Percentiles rank a stretch among this genome's conserved stretches.
Evolutionary conservation across 1,140 invertebrate species (phyloP).

Genomic region (Xylocopa sonorina): DNA sequence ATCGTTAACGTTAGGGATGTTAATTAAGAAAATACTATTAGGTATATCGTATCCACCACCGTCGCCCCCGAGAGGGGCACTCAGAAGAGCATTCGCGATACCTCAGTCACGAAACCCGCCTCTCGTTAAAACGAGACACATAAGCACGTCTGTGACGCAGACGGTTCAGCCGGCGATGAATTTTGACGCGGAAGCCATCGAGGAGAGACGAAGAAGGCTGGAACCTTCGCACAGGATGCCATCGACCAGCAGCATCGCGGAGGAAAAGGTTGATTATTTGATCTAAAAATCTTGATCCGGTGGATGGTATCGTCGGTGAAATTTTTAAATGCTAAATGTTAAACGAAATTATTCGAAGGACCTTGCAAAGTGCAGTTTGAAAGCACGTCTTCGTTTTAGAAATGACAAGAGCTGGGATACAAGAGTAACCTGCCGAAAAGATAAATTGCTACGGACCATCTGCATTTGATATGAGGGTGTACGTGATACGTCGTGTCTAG

Average conservation of each 20-base stretch:
- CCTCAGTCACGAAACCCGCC: constrained; percentile 89
- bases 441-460: constrained; percentile 53
- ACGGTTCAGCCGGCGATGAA: constrained; percentile 74
- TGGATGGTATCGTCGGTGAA: no score
- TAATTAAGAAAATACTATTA: constrained; percentile 38
- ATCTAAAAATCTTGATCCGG: no score
- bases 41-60: constrained; percentile 90
- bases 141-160: constrained; percentile 75
- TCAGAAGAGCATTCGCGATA: constrained; percentile 86
- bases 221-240: constrained; percentile 76
- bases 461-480: constrained; percentile 49
- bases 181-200: constrained; percentile 76
- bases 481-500: constrained; percentile 48
- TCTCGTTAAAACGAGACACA: constrained; percentile 86
- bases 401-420: constrained; percentile 58
- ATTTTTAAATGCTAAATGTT: no score
- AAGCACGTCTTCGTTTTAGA: no score
- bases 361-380: no score
- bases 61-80: constrained; percentile 87
- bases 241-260: constrained; percentile 76
- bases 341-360: not conserved
- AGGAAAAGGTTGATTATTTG: constrained; percentile 72
- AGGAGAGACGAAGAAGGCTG: constrained; percentile 76
- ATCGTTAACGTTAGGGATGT: not conserved
- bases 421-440: constrained; percentile 55